Percentiles rank a stretch among this genome's conserved stretches.
Evolutionary conservation across 2,113 vertebrate species (phyloP).

Genomic region (Piliocolobus tephrosceles): DNA sequence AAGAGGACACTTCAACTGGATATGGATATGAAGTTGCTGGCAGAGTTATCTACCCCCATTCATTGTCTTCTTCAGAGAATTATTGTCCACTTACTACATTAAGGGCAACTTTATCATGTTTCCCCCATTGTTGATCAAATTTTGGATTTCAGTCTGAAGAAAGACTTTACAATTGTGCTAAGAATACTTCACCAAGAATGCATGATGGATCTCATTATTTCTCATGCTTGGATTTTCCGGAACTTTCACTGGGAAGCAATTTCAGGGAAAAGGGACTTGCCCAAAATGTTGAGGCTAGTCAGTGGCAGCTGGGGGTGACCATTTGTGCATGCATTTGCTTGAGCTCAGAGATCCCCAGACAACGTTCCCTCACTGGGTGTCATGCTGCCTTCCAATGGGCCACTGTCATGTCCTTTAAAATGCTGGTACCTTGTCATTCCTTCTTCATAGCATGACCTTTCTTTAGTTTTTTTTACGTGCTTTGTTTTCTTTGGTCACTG

Average conservation of each 20-base stretch:
- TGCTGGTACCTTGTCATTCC: too few relatives aligned
- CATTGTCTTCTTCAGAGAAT: conserved; percentile 42
- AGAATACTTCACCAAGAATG: conserved; percentile 36
- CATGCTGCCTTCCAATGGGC: background rate
- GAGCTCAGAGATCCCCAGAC: background rate
- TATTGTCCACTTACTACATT: background rate
- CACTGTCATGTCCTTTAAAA: background rate
- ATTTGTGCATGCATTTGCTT: accelerated
- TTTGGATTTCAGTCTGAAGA: conserved; percentile 59
- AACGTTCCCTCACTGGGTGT: accelerated
- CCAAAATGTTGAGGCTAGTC: background rate
- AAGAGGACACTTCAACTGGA: conserved; percentile 30
- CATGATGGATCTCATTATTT: background rate
- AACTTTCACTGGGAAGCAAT: background rate
- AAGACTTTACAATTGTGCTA: conserved; percentile 47
- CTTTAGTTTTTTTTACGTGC: accelerated
- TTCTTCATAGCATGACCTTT: too few relatives aligned
- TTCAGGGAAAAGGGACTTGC: background rate
- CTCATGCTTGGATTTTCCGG: background rate
- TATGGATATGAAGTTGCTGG: background rate
- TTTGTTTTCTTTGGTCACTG: background rate
- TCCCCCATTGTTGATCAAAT: background rate
- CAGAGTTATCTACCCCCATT: background rate
- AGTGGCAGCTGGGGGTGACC: background rate
- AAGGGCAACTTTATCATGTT: conserved; percentile 17